Conservation (phyloP, 2,113 vertebrate genomes). For the Melospiza georgiana region DNA sequence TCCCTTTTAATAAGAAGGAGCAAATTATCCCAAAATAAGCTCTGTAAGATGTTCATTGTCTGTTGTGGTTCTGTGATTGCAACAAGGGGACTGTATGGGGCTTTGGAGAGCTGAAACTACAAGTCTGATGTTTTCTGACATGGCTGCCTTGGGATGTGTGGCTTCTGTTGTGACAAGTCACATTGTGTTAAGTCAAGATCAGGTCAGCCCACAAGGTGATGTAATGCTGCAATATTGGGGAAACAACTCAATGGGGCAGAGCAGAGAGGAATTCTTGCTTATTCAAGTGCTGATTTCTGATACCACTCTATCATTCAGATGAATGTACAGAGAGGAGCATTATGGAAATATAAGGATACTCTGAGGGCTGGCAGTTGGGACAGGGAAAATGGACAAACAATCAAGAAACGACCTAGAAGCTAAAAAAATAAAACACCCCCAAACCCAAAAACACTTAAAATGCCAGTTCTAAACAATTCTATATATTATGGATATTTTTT, state of each 20-base stretch:
- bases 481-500: neutral
- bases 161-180: neutral
- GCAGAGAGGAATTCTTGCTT: neutral
- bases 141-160: neutral
- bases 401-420: neutral
- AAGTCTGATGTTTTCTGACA: slow-evolving; percentile 17
- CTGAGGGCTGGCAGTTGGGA: neutral
- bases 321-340: neutral
- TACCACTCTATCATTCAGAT: neutral
- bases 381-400: neutral
- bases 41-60: neutral
- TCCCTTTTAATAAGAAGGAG: neutral
- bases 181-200: slow-evolving; percentile 6
- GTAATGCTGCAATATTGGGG: neutral
- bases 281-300: neutral
- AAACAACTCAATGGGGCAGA: neutral
- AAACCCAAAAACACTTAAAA: neutral
- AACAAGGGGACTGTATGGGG: neutral
- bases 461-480: neutral
- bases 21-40: neutral
- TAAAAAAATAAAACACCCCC: neutral
- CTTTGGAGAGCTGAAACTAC: neutral
- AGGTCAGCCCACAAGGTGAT: neutral
- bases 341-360: neutral
- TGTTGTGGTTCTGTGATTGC: neutral